Evolutionary conservation across 2,113 vertebrate species (phyloP), one percentile per base, ranked within the genome.

Genomic region (Jaculus jaculus): DNA sequence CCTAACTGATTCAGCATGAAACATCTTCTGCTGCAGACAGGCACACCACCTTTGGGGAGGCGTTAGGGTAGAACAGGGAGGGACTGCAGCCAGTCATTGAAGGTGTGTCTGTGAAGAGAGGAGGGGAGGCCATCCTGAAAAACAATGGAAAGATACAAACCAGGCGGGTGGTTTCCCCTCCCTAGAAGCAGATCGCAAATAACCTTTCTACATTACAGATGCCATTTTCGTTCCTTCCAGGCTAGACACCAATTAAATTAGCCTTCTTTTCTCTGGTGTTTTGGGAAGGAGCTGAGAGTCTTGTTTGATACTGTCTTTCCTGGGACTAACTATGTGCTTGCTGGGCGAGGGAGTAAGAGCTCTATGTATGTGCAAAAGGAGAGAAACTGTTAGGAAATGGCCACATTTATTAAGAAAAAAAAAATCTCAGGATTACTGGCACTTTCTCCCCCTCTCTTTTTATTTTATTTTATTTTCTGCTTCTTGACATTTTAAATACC

Each of bases 401-500:
- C 9, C 9, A 63, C 17, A 16, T 4, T 63, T 16, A 63, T 12
- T 8, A 8, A 51, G 26, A 5, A 21, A 66, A 3, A 21, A 69
- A 51, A 91, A 72, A 63, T 78, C 47, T 69, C 61, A 68, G 73
- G 83, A 63, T 87, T 75, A 73, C 82, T 15, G 5, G 21, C 3
- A 30, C 15, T 34, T 5, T 28, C 4, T 2, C 28, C 7, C 20
- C 7, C 9, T 16, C 37, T 47, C 54, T 77, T 79, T 80, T 42
- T 37, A n/a, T n/a, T n/a, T n/a, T n/a, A n/a, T n/a, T n/a, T n/a
- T n/a, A n/a, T n/a, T 32, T 47, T 47, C 8, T n/a, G 1, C 60
- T 87, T 92, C 83, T 69, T 92, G 93, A 89, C 89, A 92, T 94
- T 93, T 96, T 96, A 95, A 95, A 75, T 87, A 68, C 73, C 32